phyloP scores from a whole-genome alignment of 2,113 vertebrate species.

The Myotis lucifugus region DNA sequence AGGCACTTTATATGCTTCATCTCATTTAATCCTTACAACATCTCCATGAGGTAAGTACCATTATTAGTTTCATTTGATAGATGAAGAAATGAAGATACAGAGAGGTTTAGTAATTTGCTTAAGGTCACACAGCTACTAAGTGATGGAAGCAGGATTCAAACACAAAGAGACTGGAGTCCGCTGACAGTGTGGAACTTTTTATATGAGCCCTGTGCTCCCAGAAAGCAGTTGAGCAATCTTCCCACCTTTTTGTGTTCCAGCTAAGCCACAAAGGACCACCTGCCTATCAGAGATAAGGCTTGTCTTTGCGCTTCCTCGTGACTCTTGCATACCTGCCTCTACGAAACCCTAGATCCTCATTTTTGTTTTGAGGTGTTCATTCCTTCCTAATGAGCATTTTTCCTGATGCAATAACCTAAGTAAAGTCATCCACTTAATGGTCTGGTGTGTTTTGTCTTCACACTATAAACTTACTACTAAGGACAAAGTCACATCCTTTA shows the following conservation, averaged over 20 bases:
- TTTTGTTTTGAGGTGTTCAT: not conserved
- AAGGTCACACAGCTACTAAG: not conserved
- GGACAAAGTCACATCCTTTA: not conserved
- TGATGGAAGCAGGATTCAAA: not conserved
- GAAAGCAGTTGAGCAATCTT: not conserved
- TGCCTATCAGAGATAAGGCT: not conserved
- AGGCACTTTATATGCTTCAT: not conserved
- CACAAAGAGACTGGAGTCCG: not conserved
- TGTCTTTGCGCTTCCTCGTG: not conserved
- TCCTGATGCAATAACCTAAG: not conserved
- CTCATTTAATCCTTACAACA: not conserved
- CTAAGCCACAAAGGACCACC: not conserved
- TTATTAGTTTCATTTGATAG: not conserved
- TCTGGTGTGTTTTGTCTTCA: not conserved
- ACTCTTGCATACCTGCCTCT: not conserved
- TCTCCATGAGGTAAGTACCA: not conserved
- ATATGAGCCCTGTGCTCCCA: not conserved
- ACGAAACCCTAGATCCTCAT: not conserved
- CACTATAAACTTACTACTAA: not conserved
- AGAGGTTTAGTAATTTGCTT: not conserved
- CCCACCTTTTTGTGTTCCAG: not conserved
- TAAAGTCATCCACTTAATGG: not conserved
- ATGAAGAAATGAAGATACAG: not conserved
- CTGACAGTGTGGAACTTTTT: not conserved
- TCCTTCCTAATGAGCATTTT: not conserved